A percentile compares a stretch with the other conserved stretches of the same genome.
Conservation (phyloP, 2,797 vertebrate genomes). For the Liparis tanakae region DNA sequence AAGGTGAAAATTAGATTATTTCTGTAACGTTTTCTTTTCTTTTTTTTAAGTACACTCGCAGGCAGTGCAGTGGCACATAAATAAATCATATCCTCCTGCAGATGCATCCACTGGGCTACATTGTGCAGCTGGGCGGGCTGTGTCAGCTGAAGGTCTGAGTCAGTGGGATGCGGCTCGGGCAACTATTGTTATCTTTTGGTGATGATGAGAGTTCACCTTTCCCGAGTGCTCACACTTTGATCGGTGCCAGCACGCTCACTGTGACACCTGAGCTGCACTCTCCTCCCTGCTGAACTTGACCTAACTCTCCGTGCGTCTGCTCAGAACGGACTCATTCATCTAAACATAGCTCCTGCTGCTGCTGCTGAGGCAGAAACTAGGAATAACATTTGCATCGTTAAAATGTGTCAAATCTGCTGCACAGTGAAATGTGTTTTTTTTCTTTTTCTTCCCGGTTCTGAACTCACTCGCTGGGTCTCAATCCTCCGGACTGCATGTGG, state of each 20-base stretch:
- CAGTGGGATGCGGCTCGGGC: slow-evolving; percentile 37
- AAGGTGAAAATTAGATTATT: slow-evolving; percentile 40
- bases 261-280: slow-evolving; percentile 52
- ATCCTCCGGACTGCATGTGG: slow-evolving; percentile 95
- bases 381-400: slow-evolving; percentile 8
- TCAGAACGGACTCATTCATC: slow-evolving; percentile 38
- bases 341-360: slow-evolving; percentile 18
- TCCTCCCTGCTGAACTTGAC: slow-evolving; percentile 46
- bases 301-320: slow-evolving; percentile 16
- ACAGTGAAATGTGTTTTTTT: slow-evolving; percentile 11
- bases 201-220: slow-evolving; percentile 47
- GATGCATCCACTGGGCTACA: slow-evolving; percentile 17
- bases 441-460: slow-evolving; percentile 8
- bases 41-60: slow-evolving; percentile 27
- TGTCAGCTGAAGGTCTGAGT: slow-evolving; percentile 55
- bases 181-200: slow-evolving; percentile 55
- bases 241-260: slow-evolving; percentile 47
- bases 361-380: slow-evolving; percentile 3
- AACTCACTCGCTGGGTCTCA: slow-evolving; percentile 98
- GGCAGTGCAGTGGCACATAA: slow-evolving; percentile 34
- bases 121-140: slow-evolving; percentile 41
- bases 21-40: slow-evolving; percentile 23
- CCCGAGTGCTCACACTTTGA: slow-evolving; percentile 47
- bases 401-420: slow-evolving; percentile 22
- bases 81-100: slow-evolving; percentile 50